Conservation (phyloP, 2,888 invertebrate species). For the Nomada flava region DNA sequence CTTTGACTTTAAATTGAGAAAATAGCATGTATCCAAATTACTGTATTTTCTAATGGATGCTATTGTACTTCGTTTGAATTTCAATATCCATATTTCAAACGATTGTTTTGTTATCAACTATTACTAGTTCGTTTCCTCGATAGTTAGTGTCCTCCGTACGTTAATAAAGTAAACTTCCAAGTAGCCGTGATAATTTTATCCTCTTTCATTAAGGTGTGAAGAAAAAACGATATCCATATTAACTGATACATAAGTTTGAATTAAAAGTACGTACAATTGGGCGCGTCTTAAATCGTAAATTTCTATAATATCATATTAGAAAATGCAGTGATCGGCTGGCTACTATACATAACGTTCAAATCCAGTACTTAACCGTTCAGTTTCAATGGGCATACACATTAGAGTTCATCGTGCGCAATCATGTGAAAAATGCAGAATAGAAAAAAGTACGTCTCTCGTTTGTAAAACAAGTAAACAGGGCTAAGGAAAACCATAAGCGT, state of each 20-base stretch:
- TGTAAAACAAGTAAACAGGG: neutral
- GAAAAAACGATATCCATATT: no score
- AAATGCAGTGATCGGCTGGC: slow-evolving; percentile 32
- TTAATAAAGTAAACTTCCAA: neutral
- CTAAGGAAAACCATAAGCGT: slow-evolving; percentile 9
- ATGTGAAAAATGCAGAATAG: neutral
- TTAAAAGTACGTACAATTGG: neutral
- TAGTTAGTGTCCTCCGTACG: neutral
- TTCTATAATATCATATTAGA: neutral
- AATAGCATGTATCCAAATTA: slow-evolving; percentile 6
- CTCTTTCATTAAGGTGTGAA: no score
- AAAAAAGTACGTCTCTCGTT: neutral
- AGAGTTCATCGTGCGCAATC: slow-evolving; percentile 9
- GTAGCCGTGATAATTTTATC: neutral
- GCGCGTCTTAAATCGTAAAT: neutral
- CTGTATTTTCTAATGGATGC: slow-evolving; percentile 38
- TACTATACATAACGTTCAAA: slow-evolving; percentile 6
- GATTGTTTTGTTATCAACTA: neutral
- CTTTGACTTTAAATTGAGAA: neutral
- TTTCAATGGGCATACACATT: slow-evolving; percentile 2
- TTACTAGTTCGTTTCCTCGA: neutral
- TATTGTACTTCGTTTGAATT: neutral
- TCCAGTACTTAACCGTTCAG: slow-evolving; percentile 17
- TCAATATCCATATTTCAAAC: neutral
- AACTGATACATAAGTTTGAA: no score